Percentiles rank a stretch among this genome's conserved stretches.
Evolutionary conservation across 2,797 vertebrate species (phyloP).

Genomic region (Hydrocynus forskahlii): DNA sequence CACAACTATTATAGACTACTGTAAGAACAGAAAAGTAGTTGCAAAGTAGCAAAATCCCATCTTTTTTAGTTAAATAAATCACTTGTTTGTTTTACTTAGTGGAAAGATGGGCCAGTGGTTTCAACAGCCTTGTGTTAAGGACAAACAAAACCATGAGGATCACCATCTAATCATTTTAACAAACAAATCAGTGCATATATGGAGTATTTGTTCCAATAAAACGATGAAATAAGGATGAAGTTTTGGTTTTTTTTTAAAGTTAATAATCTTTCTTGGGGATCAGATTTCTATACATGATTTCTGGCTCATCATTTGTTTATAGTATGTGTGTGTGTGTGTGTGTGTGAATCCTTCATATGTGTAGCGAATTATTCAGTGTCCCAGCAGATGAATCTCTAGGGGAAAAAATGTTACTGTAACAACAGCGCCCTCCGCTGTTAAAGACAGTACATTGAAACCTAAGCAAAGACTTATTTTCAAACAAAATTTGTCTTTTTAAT

Average conservation of each 20-base stretch:
- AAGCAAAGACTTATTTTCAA: neutral
- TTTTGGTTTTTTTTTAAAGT: neutral
- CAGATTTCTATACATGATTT: too few relatives aligned
- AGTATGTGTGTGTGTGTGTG: neutral
- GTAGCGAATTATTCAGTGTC: too few relatives aligned
- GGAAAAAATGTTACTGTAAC: neutral
- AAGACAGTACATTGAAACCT: neutral
- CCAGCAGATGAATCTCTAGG: neutral
- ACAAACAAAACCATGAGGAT: neutral
- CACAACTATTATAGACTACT: neutral
- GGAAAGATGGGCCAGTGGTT: too few relatives aligned
- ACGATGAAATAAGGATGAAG: neutral
- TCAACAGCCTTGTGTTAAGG: too few relatives aligned
- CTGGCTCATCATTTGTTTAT: too few relatives aligned
- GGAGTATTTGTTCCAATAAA: neutral
- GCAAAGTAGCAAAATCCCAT: too few relatives aligned
- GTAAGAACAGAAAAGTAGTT: neutral
- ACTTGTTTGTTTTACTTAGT: too few relatives aligned
- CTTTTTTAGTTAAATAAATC: too few relatives aligned
- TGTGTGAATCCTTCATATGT: neutral
- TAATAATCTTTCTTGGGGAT: too few relatives aligned
- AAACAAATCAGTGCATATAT: too few relatives aligned
- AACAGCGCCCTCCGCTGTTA: constrained; percentile 11
- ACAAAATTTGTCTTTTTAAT: too few relatives aligned
- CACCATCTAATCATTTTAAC: neutral